Conservation (phyloP, 2,888 invertebrate species). For the Yponomeuta evonymella region DNA sequence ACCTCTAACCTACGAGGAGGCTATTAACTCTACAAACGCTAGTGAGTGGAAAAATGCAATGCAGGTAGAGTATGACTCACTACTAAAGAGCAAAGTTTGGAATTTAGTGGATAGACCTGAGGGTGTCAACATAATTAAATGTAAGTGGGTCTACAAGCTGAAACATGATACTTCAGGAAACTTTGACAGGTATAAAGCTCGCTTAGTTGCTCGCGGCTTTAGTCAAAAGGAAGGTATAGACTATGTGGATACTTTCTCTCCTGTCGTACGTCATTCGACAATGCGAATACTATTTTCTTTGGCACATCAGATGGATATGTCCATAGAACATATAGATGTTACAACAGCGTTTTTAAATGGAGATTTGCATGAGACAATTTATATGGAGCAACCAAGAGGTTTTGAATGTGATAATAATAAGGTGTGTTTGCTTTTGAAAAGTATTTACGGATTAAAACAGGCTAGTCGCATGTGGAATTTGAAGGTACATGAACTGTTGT, state of each 20-base stretch:
- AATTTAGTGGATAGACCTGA: slow-evolving; percentile 18
- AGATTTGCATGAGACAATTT: slow-evolving; percentile 18
- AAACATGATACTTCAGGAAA: not conserved
- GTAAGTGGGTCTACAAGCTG: not conserved
- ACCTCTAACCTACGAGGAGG: not conserved
- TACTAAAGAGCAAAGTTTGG: slow-evolving; percentile 8
- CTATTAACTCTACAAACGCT: no score
- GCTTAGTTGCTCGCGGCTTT: not conserved
- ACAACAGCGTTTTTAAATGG: slow-evolving; percentile 21
- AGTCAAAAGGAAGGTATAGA: not conserved
- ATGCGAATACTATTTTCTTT: slow-evolving; percentile 21
- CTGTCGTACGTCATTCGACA: slow-evolving; percentile 19
- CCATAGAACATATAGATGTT: slow-evolving; percentile 22
- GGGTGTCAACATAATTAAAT: slow-evolving; percentile 20
- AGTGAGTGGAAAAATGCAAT: slow-evolving; percentile 8
- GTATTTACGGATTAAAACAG: slow-evolving; percentile 23
- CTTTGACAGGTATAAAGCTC: not conserved
- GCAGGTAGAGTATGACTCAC: not conserved
- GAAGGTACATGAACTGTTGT: slow-evolving; percentile 17
- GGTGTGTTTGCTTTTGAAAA: slow-evolving; percentile 21
- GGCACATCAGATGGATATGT: slow-evolving; percentile 16
- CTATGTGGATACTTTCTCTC: not conserved
- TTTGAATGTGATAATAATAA: slow-evolving; percentile 18
- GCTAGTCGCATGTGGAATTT: slow-evolving; percentile 21
- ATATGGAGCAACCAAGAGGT: slow-evolving; percentile 20